These are phyloP conservation scores for Campylomormyrus tamandua DNA, from an alignment of 2,113 vertebrate genomes.

Conservation along the genomic window DNA sequence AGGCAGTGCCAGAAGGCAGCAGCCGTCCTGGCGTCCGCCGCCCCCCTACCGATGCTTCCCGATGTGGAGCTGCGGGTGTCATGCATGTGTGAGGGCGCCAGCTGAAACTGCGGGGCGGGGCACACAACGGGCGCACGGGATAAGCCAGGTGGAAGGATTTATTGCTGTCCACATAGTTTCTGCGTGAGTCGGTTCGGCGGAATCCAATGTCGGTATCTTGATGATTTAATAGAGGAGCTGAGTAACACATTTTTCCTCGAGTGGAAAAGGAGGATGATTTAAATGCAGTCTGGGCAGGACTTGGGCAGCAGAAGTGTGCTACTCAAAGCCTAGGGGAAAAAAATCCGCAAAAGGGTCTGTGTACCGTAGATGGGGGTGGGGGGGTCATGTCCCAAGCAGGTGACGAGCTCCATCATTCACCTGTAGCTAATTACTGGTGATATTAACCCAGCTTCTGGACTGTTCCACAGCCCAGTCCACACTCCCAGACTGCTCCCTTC, in stretches of 20 bases:
- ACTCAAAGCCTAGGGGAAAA: not conserved
- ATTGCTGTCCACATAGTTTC: not conserved
- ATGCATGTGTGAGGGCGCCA: not conserved
- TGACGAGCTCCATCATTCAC: not conserved
- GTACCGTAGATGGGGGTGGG: not conserved
- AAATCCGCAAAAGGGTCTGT: not conserved
- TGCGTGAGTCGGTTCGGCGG: not conserved
- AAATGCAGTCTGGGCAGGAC: not conserved
- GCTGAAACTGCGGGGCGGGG: not conserved
- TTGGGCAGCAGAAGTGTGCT: not conserved
- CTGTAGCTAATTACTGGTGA: not conserved
- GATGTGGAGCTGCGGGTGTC: not conserved
- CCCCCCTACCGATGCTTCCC: not conserved
- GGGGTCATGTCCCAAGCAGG: not conserved
- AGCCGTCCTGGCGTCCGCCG: not conserved
- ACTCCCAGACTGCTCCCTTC: not conserved
- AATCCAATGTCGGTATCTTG: not conserved
- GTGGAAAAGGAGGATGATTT: not conserved
- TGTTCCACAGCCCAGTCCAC: not conserved
- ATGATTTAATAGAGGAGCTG: not conserved
- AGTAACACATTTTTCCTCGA: not conserved
- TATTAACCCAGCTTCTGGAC: not conserved
- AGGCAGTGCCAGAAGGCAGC: not conserved
- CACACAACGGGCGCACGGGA: not conserved
- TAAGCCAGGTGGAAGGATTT: not conserved